phyloP scores from a whole-genome alignment of 2,888 invertebrate species.

The Zeuzera pyrina region DNA sequence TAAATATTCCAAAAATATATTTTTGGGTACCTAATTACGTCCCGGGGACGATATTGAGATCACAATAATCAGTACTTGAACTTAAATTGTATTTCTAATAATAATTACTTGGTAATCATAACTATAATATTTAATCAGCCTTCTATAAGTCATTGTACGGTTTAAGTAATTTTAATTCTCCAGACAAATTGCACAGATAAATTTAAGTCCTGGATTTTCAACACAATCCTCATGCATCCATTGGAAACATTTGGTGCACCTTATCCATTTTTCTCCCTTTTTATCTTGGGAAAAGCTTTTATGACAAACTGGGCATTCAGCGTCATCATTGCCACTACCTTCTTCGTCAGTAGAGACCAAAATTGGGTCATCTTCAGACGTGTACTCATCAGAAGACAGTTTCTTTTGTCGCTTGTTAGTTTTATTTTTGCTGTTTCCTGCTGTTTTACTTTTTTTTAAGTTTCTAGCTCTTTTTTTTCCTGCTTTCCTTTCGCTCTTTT shows the following conservation, averaged over 20 bases:
- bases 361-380: conserved; percentile 14
- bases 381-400: conserved; percentile 7
- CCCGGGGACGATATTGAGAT: too few species aligned
- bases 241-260: conserved; percentile 9
- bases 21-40: too few species aligned
- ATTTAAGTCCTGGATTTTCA: conserved; percentile 8
- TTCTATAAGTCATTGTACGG: conserved; percentile 2
- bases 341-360: conserved; percentile 12
- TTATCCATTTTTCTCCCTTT: conserved; percentile 8
- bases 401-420: conserved; percentile 5
- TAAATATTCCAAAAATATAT: too few species aligned
- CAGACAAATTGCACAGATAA: conserved; percentile 9
- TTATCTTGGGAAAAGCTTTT: conserved; percentile 2
- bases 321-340: conserved; percentile 2
- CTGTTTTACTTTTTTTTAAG: conserved; percentile 5
- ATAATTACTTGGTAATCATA: conserved; percentile 1
- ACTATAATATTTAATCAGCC: conserved; percentile 7
- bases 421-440: conserved; percentile 6
- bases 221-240: conserved; percentile 10
- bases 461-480: conserved; percentile 6
- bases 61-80: too few species aligned
- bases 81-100: too few species aligned
- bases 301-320: conserved; percentile 3
- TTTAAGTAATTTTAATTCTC: conserved; percentile 9
- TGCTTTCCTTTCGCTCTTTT: conserved; percentile 2